phyloP scores from a whole-genome alignment of 2,797 vertebrate species.

The Scolopax bukidnonensis region DNA sequence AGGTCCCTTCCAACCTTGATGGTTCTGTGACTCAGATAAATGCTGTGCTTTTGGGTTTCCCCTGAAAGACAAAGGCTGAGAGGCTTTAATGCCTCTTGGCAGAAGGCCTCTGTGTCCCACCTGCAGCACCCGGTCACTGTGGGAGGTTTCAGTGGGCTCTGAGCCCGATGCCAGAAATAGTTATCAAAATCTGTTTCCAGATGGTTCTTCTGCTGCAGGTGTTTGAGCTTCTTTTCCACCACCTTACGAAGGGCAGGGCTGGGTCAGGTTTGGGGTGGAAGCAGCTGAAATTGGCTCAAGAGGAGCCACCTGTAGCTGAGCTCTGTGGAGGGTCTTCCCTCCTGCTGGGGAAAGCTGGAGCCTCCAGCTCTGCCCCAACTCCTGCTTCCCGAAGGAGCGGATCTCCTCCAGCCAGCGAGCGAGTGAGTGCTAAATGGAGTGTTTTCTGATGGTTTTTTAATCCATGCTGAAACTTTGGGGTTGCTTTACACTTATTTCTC shows the following conservation, averaged over 20 bases:
- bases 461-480: fast-evolving
- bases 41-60: background rate
- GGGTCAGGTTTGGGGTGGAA: background rate
- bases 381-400: fast-evolving
- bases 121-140: fast-evolving
- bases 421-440: background rate
- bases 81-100: no score
- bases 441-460: background rate
- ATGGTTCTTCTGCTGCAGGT: background rate
- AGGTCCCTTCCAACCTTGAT: no score
- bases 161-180: background rate
- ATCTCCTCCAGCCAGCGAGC: background rate
- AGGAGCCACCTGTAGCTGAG: background rate
- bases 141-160: fast-evolving
- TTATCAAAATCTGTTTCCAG: background rate
- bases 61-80: background rate
- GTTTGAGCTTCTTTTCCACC: background rate
- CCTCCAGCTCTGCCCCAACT: background rate
- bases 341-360: background rate
- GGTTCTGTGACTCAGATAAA: background rate
- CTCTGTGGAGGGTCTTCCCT: fast-evolving
- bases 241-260: background rate
- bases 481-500: background rate
- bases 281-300: background rate
- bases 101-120: background rate